Evolutionary conservation across 1,140 invertebrate genomes (phyloP), one percentile per base, ranked within the genome.

Genomic region (Drosophila rhopaloa): DNA sequence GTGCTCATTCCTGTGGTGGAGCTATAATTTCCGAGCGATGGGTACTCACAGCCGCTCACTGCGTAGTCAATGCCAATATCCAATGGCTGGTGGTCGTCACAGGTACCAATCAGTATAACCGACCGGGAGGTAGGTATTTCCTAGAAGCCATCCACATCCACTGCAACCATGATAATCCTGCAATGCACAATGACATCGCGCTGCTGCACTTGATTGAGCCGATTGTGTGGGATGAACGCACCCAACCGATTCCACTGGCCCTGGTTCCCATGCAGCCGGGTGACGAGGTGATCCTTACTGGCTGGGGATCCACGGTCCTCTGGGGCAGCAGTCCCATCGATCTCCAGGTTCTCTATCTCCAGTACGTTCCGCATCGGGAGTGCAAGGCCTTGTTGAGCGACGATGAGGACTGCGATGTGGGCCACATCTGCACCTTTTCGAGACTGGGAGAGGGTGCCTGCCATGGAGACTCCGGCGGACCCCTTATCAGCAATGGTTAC

Each of bases 361-460:
- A 70, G 29, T 85, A 53, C 43, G 48, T 89, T 6, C 68, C 79
- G 0, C 53, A 80, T 37, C n/a, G 11, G 4, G 59, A 68, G 24
- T 88, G 84, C 16, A 41, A 51, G 11, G 54, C 14, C 0, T 9
- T 50, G 6, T 16, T 86, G 13, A 38, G 9, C 27, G 6, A 65
- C 56, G 72, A 66, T 14, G 19, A 48, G 0, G 61, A 75, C 16
- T 43, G 76, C n/a, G 81, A 82, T 63, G 51, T 76, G 6, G 78
- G 81, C 3, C 93, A 95, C 72, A 94, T 95, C 19, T 95, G 95
- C 61, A 94, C 95, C 0, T 91, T 94, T 10, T 94, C 94, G 2
- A 93, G 92, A 57, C 40, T 43, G 11, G 94, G 94, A 10, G 93
- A 94, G 90, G 81, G 82, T 10, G 91, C 93, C 1, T 94, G 94